Conservation (phyloP, 2,888 invertebrate genomes). For the Ennomos fuscantarius region DNA sequence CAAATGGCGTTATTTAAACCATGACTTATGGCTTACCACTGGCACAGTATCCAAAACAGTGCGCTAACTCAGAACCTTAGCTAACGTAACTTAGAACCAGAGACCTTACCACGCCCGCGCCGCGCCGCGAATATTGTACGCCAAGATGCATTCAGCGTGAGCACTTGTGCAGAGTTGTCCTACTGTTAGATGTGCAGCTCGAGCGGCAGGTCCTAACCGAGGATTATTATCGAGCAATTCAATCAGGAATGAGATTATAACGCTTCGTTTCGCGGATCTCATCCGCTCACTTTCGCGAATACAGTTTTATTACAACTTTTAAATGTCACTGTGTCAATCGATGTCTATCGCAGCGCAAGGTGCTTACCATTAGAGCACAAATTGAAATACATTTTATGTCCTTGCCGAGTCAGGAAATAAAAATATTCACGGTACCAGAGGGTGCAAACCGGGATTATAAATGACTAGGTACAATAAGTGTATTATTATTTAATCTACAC, state of each 20-base stretch:
- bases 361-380: slow-evolving; percentile 6
- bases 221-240: slow-evolving; percentile 75
- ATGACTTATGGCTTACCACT: slow-evolving; percentile 21
- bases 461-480: no score
- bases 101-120: no score
- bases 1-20: slow-evolving; percentile 75
- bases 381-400: slow-evolving; percentile 2
- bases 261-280: slow-evolving; percentile 63
- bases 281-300: slow-evolving; percentile 43
- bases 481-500: background rate
- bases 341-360: slow-evolving; percentile 9
- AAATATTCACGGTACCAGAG: background rate
- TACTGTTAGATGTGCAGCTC: background rate
- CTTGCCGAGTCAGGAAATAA: background rate
- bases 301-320: slow-evolving; percentile 37
- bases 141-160: background rate
- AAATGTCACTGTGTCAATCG: slow-evolving; percentile 45
- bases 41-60: slow-evolving; percentile 13
- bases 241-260: slow-evolving; percentile 77
- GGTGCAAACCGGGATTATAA: no score
- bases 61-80: slow-evolving; percentile 3
- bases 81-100: no score
- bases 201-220: slow-evolving; percentile 60
- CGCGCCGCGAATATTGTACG: background rate
- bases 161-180: background rate